Evolutionary conservation across 2,797 vertebrate species (phyloP).

Genomic region (Pseudochirops corinnae): DNA sequence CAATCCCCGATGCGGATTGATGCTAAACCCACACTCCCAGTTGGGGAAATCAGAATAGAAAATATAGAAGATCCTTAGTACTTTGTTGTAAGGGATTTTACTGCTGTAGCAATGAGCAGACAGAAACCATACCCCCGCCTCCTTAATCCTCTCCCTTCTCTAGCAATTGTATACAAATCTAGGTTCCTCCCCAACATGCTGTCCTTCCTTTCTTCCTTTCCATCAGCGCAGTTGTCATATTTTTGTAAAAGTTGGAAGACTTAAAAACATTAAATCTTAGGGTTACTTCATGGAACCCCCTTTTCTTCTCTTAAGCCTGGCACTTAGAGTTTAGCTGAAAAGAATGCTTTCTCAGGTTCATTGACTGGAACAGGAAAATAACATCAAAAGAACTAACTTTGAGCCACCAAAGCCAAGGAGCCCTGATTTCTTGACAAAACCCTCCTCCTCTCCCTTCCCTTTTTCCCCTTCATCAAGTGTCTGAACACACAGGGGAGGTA

Average conservation of each 20-base stretch:
- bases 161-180: neutral
- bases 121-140: constrained; percentile 22
- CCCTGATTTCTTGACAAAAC: constrained; percentile 74
- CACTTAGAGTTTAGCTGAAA: constrained; percentile 62
- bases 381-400: constrained; percentile 62
- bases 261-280: constrained; percentile 46
- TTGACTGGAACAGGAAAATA: constrained; percentile 76
- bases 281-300: constrained; percentile 64
- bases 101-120: constrained; percentile 49
- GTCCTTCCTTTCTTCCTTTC: no score
- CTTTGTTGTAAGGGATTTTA: constrained; percentile 73
- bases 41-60: constrained; percentile 78
- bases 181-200: neutral
- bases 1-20: constrained; percentile 74
- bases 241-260: constrained; percentile 55
- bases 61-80: constrained; percentile 73
- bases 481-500: constrained; percentile 78
- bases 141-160: neutral
- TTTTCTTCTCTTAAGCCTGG: constrained; percentile 58
- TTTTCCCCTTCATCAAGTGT: constrained; percentile 56
- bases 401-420: constrained; percentile 71
- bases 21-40: constrained; percentile 75
- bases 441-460: constrained; percentile 25
- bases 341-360: constrained; percentile 66
- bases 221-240: neutral